phyloP scores from a whole-genome alignment of 2,113 vertebrate genomes.

The Poicephalus meyeri region DNA sequence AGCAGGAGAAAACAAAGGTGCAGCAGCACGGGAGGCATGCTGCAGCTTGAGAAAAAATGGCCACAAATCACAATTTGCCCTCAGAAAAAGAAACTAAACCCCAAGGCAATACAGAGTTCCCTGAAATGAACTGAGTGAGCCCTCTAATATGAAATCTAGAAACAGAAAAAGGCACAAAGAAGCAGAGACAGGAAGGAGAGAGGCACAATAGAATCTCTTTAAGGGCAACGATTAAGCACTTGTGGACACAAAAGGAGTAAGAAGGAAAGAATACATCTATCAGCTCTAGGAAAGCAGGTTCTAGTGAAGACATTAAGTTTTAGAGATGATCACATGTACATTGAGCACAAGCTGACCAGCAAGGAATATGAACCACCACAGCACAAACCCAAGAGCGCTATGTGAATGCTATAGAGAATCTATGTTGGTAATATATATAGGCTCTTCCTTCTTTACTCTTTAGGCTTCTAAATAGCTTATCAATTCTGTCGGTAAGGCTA shows the following conservation, averaged over 20 bases:
- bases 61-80: not conserved
- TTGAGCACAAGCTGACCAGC: not conserved
- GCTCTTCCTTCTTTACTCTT: not conserved
- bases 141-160: not conserved
- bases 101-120: not conserved
- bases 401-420: not conserved
- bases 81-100: not conserved
- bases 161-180: conserved; percentile 30
- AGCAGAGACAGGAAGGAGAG: not conserved
- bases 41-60: not conserved
- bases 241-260: not conserved
- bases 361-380: not conserved
- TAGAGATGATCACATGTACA: not conserved
- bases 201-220: not conserved
- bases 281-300: not conserved
- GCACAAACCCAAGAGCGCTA: not conserved
- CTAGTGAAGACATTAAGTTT: rapidly evolving
- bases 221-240: rapidly evolving
- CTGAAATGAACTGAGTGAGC: not conserved
- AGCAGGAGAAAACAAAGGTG: not conserved
- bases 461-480: not conserved
- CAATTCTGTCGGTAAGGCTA: not conserved
- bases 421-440: not conserved
- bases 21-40: not conserved
- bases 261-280: not conserved